Base-by-base conservation (phyloP, 2,888 invertebrate genomes). In the Lepidochitona cinerea region DNA sequence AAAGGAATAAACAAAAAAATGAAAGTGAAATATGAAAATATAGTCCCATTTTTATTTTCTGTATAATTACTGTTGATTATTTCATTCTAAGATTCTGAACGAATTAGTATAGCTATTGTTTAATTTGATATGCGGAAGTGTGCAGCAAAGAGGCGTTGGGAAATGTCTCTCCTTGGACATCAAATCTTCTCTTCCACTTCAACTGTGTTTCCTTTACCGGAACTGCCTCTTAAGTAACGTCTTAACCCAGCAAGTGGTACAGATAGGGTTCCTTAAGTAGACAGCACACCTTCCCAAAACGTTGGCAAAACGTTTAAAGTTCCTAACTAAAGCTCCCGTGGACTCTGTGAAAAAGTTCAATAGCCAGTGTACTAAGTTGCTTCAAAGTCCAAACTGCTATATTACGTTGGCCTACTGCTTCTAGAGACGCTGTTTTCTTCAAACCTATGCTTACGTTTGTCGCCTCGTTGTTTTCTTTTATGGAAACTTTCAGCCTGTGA, bases 201-300 rank as follows among this genome's bases (percentile, higher is more conserved):
- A 59, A 59, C 59, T 23, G 14, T 59, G 59, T 59, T 23, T 59
- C 49, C 29, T 29, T 59, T 14, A 26, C 59, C 59, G 59, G 59
- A 59, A 59, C 59, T 29, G 59, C 18, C 59, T 59, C 59, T 59
- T 59, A 59, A 59, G 26, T 59, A 59, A 59, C 59, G 59, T 23
- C 26, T 1, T 12, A 18, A 14, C 59, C 4, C 59, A 59, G 32
- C 59, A 59, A 59, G 59, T 59, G 59, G 59, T 14, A 29, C 2
- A 59, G 23, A 59, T 29, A 59, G 59, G 23, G 14, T 29, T 29
- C 9, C 41, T 9, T 9, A 41, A 41, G 9, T n/a, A n/a, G n/a
- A n/a, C n/a, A n/a, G 49, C 49, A 49, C 4, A 23, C 49, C 49
- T 49, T n/a, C n/a, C n/a, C n/a, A n/a, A n/a, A n/a, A n/a, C n/a